These are phyloP conservation scores for Oryzias woworae DNA, from an alignment of 2,113 vertebrate genomes.

Conservation along the genomic window DNA sequence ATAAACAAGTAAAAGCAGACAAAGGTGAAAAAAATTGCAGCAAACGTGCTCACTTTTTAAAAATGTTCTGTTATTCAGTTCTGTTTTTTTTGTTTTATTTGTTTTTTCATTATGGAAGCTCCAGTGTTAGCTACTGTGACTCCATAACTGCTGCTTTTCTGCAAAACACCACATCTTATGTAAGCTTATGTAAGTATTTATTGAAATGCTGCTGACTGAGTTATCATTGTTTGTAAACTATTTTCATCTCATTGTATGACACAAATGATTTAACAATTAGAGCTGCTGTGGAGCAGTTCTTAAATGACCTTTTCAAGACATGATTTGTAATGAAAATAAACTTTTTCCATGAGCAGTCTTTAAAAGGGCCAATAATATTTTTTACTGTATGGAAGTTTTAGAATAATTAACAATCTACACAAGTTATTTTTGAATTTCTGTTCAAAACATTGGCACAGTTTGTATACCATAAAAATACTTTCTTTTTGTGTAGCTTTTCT, in stretches of 20 bases:
- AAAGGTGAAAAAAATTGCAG: too few species aligned
- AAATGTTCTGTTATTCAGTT: too few species aligned
- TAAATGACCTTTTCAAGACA: background rate
- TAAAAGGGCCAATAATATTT: too few species aligned
- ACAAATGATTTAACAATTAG: background rate
- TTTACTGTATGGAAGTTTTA: too few species aligned
- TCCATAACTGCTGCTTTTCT: background rate
- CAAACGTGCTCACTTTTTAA: too few species aligned
- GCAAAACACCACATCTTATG: background rate
- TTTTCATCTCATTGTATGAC: constrained; percentile 7
- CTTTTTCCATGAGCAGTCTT: background rate
- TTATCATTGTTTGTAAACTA: background rate
- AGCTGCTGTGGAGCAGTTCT: constrained; percentile 13
- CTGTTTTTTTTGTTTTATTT: too few species aligned
- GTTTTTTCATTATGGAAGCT: constrained; percentile 23
- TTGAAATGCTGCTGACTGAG: background rate
- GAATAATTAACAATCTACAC: background rate
- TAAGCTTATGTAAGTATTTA: background rate
- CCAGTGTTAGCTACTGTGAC: background rate
- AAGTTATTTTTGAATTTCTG: constrained; percentile 7
- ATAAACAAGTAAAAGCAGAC: too few species aligned
- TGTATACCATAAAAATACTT: background rate
- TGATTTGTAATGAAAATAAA: constrained; percentile 9
- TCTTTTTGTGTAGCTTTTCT: constrained; percentile 1
- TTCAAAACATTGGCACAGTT: constrained; percentile 1